Evolutionary conservation across 2,797 vertebrate species (phyloP), one percentile per base, ranked within the genome.

Genomic region (Helostoma temminkii): DNA sequence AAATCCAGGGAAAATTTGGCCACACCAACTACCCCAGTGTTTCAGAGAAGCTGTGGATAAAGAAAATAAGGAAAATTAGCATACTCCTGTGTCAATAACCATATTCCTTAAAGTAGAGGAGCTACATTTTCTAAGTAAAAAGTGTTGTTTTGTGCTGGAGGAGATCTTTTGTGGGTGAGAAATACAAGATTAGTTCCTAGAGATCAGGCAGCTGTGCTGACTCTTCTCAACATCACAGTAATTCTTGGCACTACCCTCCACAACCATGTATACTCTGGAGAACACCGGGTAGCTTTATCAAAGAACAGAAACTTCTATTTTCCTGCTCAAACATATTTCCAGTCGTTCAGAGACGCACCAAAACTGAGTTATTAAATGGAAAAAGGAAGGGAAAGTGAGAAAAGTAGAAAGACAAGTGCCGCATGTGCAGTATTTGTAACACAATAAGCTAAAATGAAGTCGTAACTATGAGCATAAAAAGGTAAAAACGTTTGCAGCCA

Each of bases 1-100:
- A 97, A 96, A 96, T 96, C 96, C 96, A 99, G 96, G 96, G 94
- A 99, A 97, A 99, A 99, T 98, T 96, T 93, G 91, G 96, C 98
- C 98, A 96, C 97, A 96, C 98, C 97, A 95, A 94, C 93, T 95
- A 97, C 96, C 97, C 98, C 96, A 95, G 96, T 84, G 96, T 95
- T 96, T 97, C 93, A 96, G 93, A 90, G 95, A 94, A 94, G 95
- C 95, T 95, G 95, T 66, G 84, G 85, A 78, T 34, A 71, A 46
- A 21, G 2, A 47, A n/a, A 3, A 71, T 22, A 74, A 59, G 9
- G 22, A 62, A 21, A 74, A 71, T 86, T 76, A 80, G 57, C 19
- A 57, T 30, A 26, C 24, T 26, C 26, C 32, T 12, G 25, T 41
- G 39, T 60, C 64, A 64, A 57, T 42, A 68, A 67, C 14, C 14